A percentile compares a stretch with the other conserved stretches of the same genome.
These are phyloP conservation scores for Oncorhynchus kisutch DNA, from an alignment of 2,113 vertebrate species.

Conservation along the genomic window DNA sequence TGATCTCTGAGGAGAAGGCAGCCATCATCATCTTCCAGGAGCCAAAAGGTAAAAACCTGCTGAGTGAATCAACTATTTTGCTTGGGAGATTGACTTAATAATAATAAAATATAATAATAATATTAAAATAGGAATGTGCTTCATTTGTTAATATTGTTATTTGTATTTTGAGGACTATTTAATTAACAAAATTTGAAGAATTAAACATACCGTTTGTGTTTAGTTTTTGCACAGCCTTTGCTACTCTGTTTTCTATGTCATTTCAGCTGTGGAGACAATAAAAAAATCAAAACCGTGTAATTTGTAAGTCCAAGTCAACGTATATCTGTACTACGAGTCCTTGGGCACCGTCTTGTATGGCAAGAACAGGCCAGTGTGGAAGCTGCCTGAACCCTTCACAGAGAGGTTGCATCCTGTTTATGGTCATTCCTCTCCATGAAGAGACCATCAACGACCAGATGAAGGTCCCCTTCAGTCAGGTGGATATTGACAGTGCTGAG, in stretches of 20 bases:
- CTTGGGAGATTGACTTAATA: no score
- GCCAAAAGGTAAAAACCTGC: conserved; percentile 71
- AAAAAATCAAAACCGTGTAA: conserved; percentile 59
- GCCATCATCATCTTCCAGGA: conserved; percentile 79
- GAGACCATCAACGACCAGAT: conserved; percentile 70
- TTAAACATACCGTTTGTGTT: background rate
- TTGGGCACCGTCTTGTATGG: conserved; percentile 80
- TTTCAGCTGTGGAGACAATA: conserved; percentile 75
- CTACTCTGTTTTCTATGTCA: background rate
- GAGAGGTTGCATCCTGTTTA: conserved; percentile 64
- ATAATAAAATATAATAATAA: no score
- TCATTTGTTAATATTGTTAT: no score
- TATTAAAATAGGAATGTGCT: background rate
- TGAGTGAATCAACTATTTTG: background rate
- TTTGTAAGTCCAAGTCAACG: conserved; percentile 65
- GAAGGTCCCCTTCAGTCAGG: conserved; percentile 68
- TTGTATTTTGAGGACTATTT: no score
- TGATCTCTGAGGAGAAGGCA: conserved; percentile 74
- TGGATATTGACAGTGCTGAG: conserved; percentile 50
- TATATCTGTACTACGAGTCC: conserved; percentile 78
- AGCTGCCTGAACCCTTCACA: conserved; percentile 75
- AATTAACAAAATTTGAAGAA: no score
- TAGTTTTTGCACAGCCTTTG: background rate
- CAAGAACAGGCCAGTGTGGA: conserved; percentile 71
- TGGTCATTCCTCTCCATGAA: conserved; percentile 72